Evolutionary conservation across 1,140 invertebrate species (phyloP).

Genomic region (Stegodyphus dumicola): DNA sequence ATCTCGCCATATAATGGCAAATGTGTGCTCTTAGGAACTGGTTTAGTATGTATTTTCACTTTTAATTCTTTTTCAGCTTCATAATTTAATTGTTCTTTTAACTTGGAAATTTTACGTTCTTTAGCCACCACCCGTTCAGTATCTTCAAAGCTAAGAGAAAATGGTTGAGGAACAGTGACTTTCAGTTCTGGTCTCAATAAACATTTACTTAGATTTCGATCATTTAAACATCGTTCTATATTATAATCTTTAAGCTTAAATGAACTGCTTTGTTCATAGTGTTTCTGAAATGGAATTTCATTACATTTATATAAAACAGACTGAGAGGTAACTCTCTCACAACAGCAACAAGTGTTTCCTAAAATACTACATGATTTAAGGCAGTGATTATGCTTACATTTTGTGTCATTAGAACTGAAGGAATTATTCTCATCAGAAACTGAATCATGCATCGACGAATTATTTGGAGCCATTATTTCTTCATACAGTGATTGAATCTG

Average conservation of each 20-base stretch:
- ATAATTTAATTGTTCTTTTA: conserved; percentile 24
- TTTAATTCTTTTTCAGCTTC: conserved; percentile 26
- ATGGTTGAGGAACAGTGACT: conserved; percentile 43
- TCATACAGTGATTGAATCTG: conserved; percentile 30
- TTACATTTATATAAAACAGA: not conserved
- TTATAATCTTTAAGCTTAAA: not conserved
- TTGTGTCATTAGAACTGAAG: not conserved
- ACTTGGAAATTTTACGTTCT: conserved; percentile 8
- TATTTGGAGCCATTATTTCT: conserved; percentile 31
- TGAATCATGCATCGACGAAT: not conserved
- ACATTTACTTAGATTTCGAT: not conserved
- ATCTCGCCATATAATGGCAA: conserved; percentile 45
- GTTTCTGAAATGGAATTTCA: not conserved
- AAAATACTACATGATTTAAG: not conserved
- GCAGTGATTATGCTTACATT: not conserved
- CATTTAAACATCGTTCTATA: not conserved
- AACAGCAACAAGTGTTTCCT: conserved; percentile 3
- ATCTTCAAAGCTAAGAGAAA: conserved; percentile 4
- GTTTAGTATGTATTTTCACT: conserved; percentile 11
- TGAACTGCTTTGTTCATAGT: not conserved
- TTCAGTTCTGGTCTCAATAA: not conserved
- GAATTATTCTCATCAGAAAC: not conserved
- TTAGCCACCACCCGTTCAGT: conserved; percentile 1
- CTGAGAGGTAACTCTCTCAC: not conserved
- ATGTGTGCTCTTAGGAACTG: conserved; percentile 40